Base-by-base conservation (phyloP, 2,888 invertebrate genomes). In the Tetrapedia diversipes region DNA sequence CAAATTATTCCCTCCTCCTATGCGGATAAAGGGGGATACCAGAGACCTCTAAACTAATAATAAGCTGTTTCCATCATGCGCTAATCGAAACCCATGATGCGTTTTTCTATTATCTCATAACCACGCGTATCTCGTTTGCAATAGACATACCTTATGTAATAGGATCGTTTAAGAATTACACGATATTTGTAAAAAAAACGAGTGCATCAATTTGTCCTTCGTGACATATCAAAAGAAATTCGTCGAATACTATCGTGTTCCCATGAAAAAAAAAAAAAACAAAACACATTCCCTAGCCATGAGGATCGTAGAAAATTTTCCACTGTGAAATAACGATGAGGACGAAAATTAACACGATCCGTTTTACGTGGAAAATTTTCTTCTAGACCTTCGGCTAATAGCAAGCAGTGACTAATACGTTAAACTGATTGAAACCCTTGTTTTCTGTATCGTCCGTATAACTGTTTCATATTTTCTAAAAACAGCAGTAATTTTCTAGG, bases 291-390 rank as follows among this genome's bases (percentile, higher is more conserved):
- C 2, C 6, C 14, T 34, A 19, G 19, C 11, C 27, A 27, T 1
- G 4, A 2, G 43, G 1, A 10, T 24, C 16, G 7, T 43, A 22
- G 59, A 45, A 75, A 60, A 54, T 53, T 65, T 71, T 53, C 65
- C 16, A 73, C 1, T 1, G 0, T 16, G 3, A 45, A 16, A 22
- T 72, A 73, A 41, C 41, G 56, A 19, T 74, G 64, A 74, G n/a
- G n/a, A n/a, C n/a, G n/a, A n/a, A n/a, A n/a, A n/a, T n/a, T n/a
- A n/a, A n/a, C n/a, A n/a, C n/a, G n/a, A n/a, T n/a, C n/a, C n/a
- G n/a, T n/a, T n/a, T n/a, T n/a, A n/a, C n/a, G n/a, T n/a, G n/a
- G n/a, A n/a, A n/a, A n/a, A n/a, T n/a, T n/a, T n/a, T n/a, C n/a
- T n/a, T n/a, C n/a, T n/a, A n/a, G n/a, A n/a, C n/a, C n/a, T n/a